Percentiles rank a stretch among this genome's conserved stretches.
Evolutionary conservation across 2,888 invertebrate genomes (phyloP).

Genomic region (Hipparchia semele): DNA sequence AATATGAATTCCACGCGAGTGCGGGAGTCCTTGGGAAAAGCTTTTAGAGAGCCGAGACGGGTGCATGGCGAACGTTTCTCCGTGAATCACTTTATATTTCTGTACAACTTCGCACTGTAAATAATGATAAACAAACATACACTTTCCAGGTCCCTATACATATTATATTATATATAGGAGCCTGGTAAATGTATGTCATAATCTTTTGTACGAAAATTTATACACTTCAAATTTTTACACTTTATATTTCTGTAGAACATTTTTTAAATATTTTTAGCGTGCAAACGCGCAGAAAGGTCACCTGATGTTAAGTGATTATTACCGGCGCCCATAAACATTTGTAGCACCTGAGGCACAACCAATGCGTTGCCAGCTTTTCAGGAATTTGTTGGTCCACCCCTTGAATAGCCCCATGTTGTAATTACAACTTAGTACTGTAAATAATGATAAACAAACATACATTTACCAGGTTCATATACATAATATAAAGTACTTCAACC

Average conservation of each 20-base stretch:
- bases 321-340: no score
- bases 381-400: no score
- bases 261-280: no score
- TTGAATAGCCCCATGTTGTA: no score
- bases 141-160: not conserved
- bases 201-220: no score
- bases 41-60: conserved; percentile 63
- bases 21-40: conserved; percentile 61
- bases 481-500: not conserved
- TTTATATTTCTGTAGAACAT: no score
- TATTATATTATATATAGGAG: not conserved
- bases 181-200: no score
- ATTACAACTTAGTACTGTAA: conserved; percentile 1
- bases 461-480: not conserved
- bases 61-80: conserved; percentile 43
- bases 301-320: no score
- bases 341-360: no score
- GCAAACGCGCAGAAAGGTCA: no score
- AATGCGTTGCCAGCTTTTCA: no score
- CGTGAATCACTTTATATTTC: conserved; percentile 19
- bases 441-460: conserved; percentile 1
- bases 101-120: conserved; percentile 10
- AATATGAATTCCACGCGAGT: conserved; percentile 61
- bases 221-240: no score
- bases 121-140: conserved; percentile 1